Evolutionary conservation across 30 jellyfish, hydroid and myxozoan genomes (phyloP).

Genomic region (Turritopsis rubra): DNA sequence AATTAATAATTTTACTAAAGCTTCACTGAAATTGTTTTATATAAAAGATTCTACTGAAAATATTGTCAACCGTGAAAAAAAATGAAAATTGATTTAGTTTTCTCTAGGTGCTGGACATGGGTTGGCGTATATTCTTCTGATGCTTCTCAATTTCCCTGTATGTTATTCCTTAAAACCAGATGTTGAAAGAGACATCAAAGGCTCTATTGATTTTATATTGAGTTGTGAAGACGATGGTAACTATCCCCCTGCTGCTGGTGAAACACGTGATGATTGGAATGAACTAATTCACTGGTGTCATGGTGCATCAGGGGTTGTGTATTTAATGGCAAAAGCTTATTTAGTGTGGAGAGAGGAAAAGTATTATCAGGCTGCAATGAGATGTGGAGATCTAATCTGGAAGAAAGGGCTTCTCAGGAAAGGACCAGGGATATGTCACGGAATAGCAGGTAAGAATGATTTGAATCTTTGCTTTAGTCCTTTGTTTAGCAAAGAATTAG

Average conservation of each 20-base stretch:
- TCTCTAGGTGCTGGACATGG: conserved; percentile 98
- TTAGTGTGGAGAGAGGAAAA: conserved; percentile 86
- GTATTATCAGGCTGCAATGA: conserved; percentile 68
- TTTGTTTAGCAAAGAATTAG: not conserved
- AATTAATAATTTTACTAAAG: no score
- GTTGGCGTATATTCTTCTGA: conserved; percentile 52
- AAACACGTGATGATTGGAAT: conserved; percentile 88
- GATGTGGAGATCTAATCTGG: conserved; percentile 91
- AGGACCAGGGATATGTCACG: conserved; percentile 99
- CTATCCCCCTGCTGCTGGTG: conserved; percentile 89
- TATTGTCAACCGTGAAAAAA: no score
- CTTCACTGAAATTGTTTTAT: no score
- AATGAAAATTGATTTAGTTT: not conserved
- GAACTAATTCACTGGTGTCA: conserved; percentile 98
- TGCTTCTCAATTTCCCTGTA: conserved; percentile 71
- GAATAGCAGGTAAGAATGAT: conserved; percentile 71
- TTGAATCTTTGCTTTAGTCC: not conserved
- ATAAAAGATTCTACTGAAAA: no score
- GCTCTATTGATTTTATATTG: conserved; percentile 62
- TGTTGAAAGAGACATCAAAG: conserved; percentile 78
- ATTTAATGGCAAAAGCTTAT: conserved; percentile 76
- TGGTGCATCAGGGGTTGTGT: conserved; percentile 93
- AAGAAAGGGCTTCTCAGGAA: conserved; percentile 77
- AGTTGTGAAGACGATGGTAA: conserved; percentile 75
- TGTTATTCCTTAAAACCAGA: conserved; percentile 61